Evolutionary conservation across 2,113 vertebrate species (phyloP).

Genomic region (Tychaedon coryphoeus): DNA sequence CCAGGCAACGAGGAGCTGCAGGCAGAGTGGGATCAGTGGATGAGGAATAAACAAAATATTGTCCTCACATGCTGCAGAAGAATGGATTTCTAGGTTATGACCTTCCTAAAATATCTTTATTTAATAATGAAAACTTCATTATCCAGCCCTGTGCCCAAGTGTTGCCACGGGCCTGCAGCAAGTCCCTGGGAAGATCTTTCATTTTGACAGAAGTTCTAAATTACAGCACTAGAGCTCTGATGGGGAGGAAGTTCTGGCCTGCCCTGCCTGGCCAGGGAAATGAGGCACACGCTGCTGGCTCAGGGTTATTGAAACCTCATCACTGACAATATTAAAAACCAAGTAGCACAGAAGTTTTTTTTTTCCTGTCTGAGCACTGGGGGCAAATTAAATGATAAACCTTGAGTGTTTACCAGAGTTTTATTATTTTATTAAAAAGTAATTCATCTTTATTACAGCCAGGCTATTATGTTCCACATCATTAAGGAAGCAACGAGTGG

Average conservation of each 20-base stretch:
- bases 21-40: background rate
- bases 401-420: slow-evolving; percentile 77
- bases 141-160: slow-evolving; percentile 69
- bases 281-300: slow-evolving; percentile 81
- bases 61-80: background rate
- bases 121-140: slow-evolving; percentile 86
- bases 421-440: slow-evolving; percentile 78
- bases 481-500: slow-evolving; percentile 53
- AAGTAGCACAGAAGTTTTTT: slow-evolving; percentile 48
- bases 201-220: slow-evolving; percentile 79
- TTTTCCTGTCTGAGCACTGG: slow-evolving; percentile 72
- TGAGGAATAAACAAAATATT: slow-evolving; percentile 62
- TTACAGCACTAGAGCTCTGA: slow-evolving; percentile 73
- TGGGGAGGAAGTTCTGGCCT: slow-evolving; percentile 68
- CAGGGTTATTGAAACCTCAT: slow-evolving; percentile 89
- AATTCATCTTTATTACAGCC: slow-evolving; percentile 86
- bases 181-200: slow-evolving; percentile 77
- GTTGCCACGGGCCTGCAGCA: slow-evolving; percentile 71
- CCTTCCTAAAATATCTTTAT: slow-evolving; percentile 79
- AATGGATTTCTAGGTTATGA: slow-evolving; percentile 75
- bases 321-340: slow-evolving; percentile 86
- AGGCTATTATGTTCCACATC: slow-evolving; percentile 61
- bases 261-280: slow-evolving; percentile 88
- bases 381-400: slow-evolving; percentile 88
- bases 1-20: background rate